Evolutionary conservation across 2,113 vertebrate species (phyloP), one percentile per base, ranked within the genome.

Genomic region (Galbula dea): DNA sequence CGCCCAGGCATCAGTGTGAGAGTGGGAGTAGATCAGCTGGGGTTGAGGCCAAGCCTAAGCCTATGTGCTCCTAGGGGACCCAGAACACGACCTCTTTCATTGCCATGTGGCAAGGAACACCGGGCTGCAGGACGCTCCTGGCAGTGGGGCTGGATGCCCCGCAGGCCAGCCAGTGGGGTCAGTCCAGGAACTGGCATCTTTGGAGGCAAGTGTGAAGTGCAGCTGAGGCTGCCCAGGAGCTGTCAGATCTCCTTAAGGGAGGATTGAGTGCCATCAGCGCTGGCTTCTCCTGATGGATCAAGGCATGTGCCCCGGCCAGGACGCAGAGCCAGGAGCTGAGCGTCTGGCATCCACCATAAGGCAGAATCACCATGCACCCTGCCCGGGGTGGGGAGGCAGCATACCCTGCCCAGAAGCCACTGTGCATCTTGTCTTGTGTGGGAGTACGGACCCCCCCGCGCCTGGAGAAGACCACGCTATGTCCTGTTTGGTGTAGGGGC

Each of bases 231-330:
- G 71, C 49, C 61, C 1, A 0, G 20, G 36, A 79, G 59, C 92
- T 90, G 72, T 86, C 90, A 77, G 55, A 83, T 58, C 72, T 88
- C 79, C 85, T 88, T 88, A 71, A 69, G n/a, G 23, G n/a, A 85
- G 66, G 75, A 93, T 16, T 83, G 71, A 94, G 26, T 69, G 81
- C 18, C 52, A 57, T 24, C 51, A 81, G 34, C 1, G 3, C 45
- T 3, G 2, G 0, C 37, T 37, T 39, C 20, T 81, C 37, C 36
- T 63, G 71, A 75, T 20, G 46, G 67, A 81, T 80, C 54, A 48
- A 14, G 63, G 49, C 65, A 67, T 46, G 63, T 86, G 74, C 23
- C 45, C 17, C 0, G 0, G 30, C 11, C 8, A 21, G 57, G 58
- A 57, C 10, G 27, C 19, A 65, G 49, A 69, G 24, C 39, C 1